Evolutionary conservation across 2,113 vertebrate genomes (phyloP), one percentile per base, ranked within the genome.

Genomic region (Eclectus roratus): DNA sequence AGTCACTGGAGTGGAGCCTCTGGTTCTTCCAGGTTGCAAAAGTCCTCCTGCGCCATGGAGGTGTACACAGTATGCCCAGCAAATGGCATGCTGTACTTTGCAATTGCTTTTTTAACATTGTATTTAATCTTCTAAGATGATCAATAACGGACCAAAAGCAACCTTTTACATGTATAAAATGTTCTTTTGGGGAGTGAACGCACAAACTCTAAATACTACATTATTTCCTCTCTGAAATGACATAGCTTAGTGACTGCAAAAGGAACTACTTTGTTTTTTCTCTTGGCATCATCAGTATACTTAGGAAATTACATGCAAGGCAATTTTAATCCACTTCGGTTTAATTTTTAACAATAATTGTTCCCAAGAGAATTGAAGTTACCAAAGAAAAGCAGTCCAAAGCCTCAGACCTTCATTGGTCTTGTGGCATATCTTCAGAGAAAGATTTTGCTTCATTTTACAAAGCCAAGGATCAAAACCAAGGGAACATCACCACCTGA

Each of bases 41-140:
- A 12, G 28, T 44, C 50, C 31, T 76, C 41, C 74, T 73, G 49
- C 3, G 0, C 79, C 0, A 0, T 1, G 0, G 35, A 46, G n/a
- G 29, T 58, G 18, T 44, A 31, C n/a, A 8, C 0, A 3, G 58
- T 16, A 7, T 4, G 35, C 31, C 43, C 49, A 85, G 78, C n/a
- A 61, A 8, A 35, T 1, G 0, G 41, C 47, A 29, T 1, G 0
- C 46, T 79, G 23, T 31, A 41, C 17, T 73, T 20, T 3, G 1
- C 33, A 39, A 24, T 17, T 29, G 37, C 28, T 85, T 12, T 58
- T 88, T 73, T 14, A 84, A 35, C 10, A 3, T 28, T 25, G 23
- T 17, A 7, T 78, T 90, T 85, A 46, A 11, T 70, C 29, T 74
- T 68, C 63, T 61, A 44, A 61, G 13, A 29, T 0, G 1, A 73